A percentile compares a stretch with the other conserved stretches of the same genome.
Conservation (phyloP, 2,797 vertebrate genomes). For the Gouania willdenowi region DNA sequence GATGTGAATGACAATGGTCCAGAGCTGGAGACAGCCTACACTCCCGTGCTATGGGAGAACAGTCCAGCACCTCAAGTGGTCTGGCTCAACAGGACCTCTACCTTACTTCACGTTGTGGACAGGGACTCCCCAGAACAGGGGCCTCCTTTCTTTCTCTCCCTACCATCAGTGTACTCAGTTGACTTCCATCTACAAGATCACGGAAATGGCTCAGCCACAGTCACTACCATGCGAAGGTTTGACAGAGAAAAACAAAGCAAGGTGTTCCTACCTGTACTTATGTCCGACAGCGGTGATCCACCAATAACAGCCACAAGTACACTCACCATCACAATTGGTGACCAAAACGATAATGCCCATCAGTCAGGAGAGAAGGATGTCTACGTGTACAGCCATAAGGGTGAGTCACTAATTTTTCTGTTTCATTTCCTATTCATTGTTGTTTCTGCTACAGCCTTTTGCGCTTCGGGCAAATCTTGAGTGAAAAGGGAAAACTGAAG, state of each 20-base stretch:
- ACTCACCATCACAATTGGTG: constrained; percentile 80
- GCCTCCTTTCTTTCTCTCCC: constrained; percentile 78
- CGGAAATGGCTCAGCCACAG: constrained; percentile 80
- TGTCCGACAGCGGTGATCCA: constrained; percentile 80
- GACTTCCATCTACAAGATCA: constrained; percentile 89
- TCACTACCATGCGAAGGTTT: constrained; percentile 82
- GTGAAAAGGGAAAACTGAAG: constrained; percentile 22
- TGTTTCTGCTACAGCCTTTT: constrained; percentile 15
- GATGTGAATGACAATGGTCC: constrained; percentile 90
- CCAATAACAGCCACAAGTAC: constrained; percentile 79
- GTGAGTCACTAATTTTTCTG: constrained; percentile 53
- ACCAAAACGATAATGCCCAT: constrained; percentile 86
- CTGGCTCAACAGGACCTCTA: constrained; percentile 77
- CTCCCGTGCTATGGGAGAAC: constrained; percentile 87
- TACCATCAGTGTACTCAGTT: constrained; percentile 66
- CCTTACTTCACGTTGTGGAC: constrained; percentile 79
- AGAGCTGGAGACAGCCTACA: constrained; percentile 77
- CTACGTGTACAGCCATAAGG: constrained; percentile 75
- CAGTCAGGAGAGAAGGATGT: constrained; percentile 80
- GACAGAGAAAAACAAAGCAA: constrained; percentile 81
- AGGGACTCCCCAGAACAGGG: constrained; percentile 80
- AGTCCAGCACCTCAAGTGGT: constrained; percentile 75
- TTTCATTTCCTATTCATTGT: constrained; percentile 18
- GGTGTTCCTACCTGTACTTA: constrained; percentile 78
- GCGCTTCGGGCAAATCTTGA: constrained; percentile 25